Base-by-base conservation (phyloP, 2,888 invertebrate genomes). In the Hoplodrina blanda region DNA sequence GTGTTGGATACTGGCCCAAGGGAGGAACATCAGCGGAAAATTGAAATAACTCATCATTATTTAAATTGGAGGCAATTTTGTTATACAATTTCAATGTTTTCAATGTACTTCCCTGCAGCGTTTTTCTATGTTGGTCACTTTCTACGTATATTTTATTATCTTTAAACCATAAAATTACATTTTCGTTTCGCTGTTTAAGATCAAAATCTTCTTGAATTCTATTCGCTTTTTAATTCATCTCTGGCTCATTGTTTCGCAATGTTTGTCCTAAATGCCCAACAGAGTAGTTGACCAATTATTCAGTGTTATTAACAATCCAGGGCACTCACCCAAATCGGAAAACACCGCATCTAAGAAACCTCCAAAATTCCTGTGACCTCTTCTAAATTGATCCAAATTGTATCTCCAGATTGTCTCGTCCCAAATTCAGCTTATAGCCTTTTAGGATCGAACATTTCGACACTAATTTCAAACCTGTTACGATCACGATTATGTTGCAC, bases 1-100 rank as follows among this genome's bases (percentile, higher is more conserved):
- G 76, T 82, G 73, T 76, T 69, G 56, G 46, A 55, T 46, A 64
- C 52, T 80, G 67, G 63, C 69, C 55, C 65, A 81, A 85, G 82
- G 69, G 75, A 78, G 63, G 68, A 73, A 72, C 62, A 57, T 55
- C 64, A 69, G 75, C 77, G 68, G 69, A 50, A 69, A 55, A 70
- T 66, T 66, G 44, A 65, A 67, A 72, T 63, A 65, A 19, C 59
- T 65, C 55, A 46, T 53, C 41, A 64, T 64, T 69, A 85, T 72
- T 55, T 46, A 56, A 76, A 77, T 76, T 61, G 41, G 17, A 44
- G 49, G 72, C 49, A 76, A 76, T 76, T 76, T 62, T 25, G 20
- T 17, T 30, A 53, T 25, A n/a, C 25, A n/a, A 53, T 76, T 80
- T 61, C 52, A 53, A 25, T 30, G 10, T 62, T 20, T 19, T 62